Percentiles rank a stretch among this genome's conserved stretches.
Evolutionary conservation across 2,797 vertebrate species (phyloP).

Genomic region (Lacerta viridis): DNA sequence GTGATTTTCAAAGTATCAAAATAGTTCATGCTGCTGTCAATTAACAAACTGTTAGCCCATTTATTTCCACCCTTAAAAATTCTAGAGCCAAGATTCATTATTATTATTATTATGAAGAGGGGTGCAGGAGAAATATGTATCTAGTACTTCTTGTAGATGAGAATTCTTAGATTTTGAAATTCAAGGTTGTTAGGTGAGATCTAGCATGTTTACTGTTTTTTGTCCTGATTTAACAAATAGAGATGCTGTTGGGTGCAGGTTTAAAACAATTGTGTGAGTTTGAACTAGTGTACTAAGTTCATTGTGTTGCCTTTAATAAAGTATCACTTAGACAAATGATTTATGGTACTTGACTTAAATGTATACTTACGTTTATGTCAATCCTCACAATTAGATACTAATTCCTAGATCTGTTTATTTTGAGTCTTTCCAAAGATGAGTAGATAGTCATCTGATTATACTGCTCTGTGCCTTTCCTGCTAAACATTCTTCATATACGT

Average conservation of each 20-base stretch:
- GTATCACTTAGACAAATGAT: slow-evolving; percentile 12
- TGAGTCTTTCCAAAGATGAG: slow-evolving; percentile 55
- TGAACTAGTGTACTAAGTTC: background rate
- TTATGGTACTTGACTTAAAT: slow-evolving; percentile 64
- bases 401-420: slow-evolving; percentile 54
- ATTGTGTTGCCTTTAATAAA: slow-evolving; percentile 9
- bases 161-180: background rate
- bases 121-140: background rate
- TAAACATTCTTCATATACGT: slow-evolving; percentile 72
- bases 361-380: slow-evolving; percentile 54
- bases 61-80: background rate
- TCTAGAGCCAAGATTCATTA: background rate
- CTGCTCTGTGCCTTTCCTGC: slow-evolving; percentile 74
- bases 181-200: slow-evolving; percentile 16
- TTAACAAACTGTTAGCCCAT: background rate
- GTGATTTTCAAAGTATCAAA: slow-evolving; percentile 16
- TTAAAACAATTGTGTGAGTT: slow-evolving; percentile 19
- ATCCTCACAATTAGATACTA: slow-evolving; percentile 60
- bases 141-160: background rate
- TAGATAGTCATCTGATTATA: slow-evolving; percentile 52
- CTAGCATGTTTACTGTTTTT: background rate
- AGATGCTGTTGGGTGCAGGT: background rate
- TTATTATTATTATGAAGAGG: background rate
- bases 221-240: slow-evolving; percentile 29
- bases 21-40: background rate